Evolutionary conservation across 2,113 vertebrate species (phyloP).

Genomic region (Glaucidium brasilianum): DNA sequence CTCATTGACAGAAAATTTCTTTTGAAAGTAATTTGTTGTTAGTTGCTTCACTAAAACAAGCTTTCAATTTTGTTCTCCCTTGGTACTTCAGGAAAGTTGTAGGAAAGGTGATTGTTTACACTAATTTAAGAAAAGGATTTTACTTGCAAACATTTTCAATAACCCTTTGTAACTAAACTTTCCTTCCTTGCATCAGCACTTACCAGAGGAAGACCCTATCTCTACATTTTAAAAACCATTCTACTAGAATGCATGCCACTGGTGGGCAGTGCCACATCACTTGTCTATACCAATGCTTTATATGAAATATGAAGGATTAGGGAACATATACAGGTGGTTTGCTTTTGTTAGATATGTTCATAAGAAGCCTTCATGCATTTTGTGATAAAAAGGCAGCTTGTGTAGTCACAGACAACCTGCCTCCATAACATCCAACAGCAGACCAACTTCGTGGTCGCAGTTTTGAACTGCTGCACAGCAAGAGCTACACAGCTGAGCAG

Average conservation of each 20-base stretch:
- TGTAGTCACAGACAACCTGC: background rate
- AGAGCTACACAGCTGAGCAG: background rate
- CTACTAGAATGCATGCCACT: background rate
- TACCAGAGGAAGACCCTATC: fast-evolving
- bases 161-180: background rate
- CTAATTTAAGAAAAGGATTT: background rate
- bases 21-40: background rate
- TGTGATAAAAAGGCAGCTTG: background rate
- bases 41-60: background rate
- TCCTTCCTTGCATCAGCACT: background rate
- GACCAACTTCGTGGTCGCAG: background rate
- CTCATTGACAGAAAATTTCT: background rate
- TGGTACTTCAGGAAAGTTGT: background rate
- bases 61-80: background rate
- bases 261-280: background rate
- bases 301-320: background rate
- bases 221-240: background rate
- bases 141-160: background rate
- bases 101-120: background rate
- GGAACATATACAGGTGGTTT: background rate
- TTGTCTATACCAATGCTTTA: background rate
- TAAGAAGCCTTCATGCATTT: background rate
- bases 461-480: background rate
- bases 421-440: background rate
- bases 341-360: background rate